Percentiles rank a stretch among this genome's conserved stretches.
Evolutionary conservation across 2,888 invertebrate species (phyloP).

Genomic region (Schizaphis graminum): DNA sequence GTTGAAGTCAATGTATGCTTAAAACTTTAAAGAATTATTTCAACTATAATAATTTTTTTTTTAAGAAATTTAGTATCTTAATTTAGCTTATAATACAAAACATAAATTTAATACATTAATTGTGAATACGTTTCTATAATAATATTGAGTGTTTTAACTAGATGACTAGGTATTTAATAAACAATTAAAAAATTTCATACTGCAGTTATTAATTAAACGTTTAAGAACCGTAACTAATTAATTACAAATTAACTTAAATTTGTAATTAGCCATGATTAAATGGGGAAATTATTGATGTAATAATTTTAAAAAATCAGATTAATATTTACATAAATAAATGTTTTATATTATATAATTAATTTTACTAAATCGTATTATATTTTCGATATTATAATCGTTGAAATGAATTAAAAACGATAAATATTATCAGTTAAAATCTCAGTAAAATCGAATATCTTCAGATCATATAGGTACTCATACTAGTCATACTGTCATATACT

Average conservation of each 20-base stretch:
- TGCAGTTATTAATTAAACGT: conserved; percentile 1
- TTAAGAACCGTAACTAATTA: conserved; percentile 7
- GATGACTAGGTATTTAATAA: not conserved
- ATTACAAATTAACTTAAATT: not conserved
- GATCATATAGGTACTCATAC: not conserved
- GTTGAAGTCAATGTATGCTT: not conserved
- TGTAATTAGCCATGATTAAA: conserved; percentile 4
- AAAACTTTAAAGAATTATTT: too few relatives aligned
- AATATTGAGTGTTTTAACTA: not conserved
- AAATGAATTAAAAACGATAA: not conserved
- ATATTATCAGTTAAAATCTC: not conserved
- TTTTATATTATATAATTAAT: not conserved
- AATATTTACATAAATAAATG: not conserved
- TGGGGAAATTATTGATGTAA: not conserved
- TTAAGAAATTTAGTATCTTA: not conserved
- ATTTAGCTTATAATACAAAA: not conserved
- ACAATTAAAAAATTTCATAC: not conserved
- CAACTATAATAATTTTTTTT: too few relatives aligned
- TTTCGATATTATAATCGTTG: not conserved
- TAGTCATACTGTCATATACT: not conserved
- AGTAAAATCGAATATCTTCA: not conserved
- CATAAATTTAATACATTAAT: not conserved
- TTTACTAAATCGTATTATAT: not conserved
- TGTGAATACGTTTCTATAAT: not conserved
- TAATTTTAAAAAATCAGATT: not conserved